These are phyloP conservation scores for Nasua narica DNA, from an alignment of 2,797 vertebrate genomes.

Conservation along the genomic window DNA sequence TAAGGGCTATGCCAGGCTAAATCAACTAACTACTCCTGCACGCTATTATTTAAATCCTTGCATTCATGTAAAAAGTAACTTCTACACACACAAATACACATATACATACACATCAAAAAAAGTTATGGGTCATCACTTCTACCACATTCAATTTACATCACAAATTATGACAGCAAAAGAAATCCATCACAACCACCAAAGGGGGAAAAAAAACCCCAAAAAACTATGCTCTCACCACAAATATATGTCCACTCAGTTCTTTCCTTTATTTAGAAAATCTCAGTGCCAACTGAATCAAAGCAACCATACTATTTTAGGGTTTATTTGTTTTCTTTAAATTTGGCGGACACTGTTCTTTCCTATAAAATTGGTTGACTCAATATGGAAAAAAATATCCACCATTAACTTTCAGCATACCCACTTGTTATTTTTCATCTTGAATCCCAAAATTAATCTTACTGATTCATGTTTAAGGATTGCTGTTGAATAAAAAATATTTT, in stretches of 20 bases:
- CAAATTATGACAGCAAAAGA: slow-evolving; percentile 32
- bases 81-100: neutral
- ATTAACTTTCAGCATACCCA: slow-evolving; percentile 49
- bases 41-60: slow-evolving; percentile 41
- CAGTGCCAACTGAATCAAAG: slow-evolving; percentile 50
- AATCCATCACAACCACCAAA: neutral
- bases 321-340: slow-evolving; percentile 78
- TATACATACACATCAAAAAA: neutral
- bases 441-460: slow-evolving; percentile 40
- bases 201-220: neutral
- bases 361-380: slow-evolving; percentile 68
- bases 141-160: neutral
- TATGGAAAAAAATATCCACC: slow-evolving; percentile 54
- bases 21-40: neutral
- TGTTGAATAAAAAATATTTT: slow-evolving; percentile 37
- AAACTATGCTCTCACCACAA: neutral
- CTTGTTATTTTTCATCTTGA: slow-evolving; percentile 53
- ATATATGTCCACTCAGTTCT: slow-evolving; percentile 34
- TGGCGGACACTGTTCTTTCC: slow-evolving; percentile 67
- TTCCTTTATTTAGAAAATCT: slow-evolving; percentile 66
- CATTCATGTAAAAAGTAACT: slow-evolving; percentile 9
- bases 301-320: slow-evolving; percentile 62
- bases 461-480: slow-evolving; percentile 35
- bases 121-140: neutral
- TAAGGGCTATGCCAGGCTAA: neutral